Conservation (phyloP, 2,113 vertebrate genomes). For the Psephotus haematonotus region DNA sequence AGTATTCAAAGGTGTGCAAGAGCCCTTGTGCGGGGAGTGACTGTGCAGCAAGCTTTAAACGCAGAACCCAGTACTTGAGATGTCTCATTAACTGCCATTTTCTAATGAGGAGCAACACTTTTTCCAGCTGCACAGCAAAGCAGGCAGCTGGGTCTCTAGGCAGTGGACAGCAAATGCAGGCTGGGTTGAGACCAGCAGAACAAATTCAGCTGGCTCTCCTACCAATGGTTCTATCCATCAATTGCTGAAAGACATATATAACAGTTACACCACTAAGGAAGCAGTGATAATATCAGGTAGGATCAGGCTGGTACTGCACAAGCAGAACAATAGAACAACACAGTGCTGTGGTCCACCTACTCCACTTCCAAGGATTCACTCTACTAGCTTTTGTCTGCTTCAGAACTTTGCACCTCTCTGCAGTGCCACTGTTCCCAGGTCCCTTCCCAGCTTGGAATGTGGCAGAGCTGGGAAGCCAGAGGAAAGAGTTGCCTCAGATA, state of each 20-base stretch:
- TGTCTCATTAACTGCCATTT: background rate
- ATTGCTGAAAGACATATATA: background rate
- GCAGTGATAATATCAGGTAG: background rate
- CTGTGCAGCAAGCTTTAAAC: background rate
- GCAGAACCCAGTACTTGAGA: background rate
- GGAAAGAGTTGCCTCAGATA: background rate
- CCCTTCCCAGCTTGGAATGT: background rate
- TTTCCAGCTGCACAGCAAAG: background rate
- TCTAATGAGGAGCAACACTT: background rate
- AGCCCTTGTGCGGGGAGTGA: background rate
- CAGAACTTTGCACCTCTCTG: background rate
- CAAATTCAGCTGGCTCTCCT: background rate
- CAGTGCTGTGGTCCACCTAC: background rate
- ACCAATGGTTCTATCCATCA: fast-evolving
- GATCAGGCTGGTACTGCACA: background rate
- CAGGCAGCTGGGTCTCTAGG: background rate
- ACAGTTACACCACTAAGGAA: background rate
- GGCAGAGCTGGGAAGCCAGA: background rate
- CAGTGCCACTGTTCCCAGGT: background rate
- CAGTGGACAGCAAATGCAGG: background rate
- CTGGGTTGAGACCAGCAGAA: background rate
- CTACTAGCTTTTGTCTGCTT: background rate
- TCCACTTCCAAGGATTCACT: background rate
- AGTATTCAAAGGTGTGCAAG: background rate
- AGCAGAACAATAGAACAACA: background rate